Conservation (phyloP, 2,888 invertebrate genomes). For the Synergus umbraculus region DNA sequence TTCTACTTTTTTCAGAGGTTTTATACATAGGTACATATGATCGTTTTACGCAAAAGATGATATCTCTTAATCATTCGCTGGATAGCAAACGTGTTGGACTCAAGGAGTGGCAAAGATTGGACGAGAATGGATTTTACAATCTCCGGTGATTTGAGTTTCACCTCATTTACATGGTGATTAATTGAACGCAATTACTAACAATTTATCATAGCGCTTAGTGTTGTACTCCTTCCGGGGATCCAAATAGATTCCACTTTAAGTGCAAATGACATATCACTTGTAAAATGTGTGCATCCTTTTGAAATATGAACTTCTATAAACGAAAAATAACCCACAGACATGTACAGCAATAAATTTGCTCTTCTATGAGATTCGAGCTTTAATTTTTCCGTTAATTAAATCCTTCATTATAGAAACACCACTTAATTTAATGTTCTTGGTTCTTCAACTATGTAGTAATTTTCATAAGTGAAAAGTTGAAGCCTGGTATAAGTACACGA, state of each 20-base stretch:
- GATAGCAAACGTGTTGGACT: conserved; percentile 5
- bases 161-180: conserved; percentile 64
- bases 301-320: no score
- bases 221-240: no score
- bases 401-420: neutral
- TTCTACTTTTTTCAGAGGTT: no score
- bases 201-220: conserved; percentile 12
- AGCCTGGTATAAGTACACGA: neutral
- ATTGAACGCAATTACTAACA: conserved; percentile 56
- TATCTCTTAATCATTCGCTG: conserved; percentile 15
- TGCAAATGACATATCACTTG: no score
- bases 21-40: no score
- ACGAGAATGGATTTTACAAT: conserved; percentile 50
- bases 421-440: neutral
- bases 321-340: no score
- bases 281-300: no score
- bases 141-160: conserved; percentile 50
- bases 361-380: no score
- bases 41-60: no score
- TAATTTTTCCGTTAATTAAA: neutral
- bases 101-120: conserved; percentile 21
- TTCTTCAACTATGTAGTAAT: neutral
- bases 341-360: no score
- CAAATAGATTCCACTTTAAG: no score
- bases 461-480: conserved; percentile 5